These are phyloP conservation scores for Diglossa cyanea DNA, from an alignment of 2,797 vertebrate species.

Conservation along the genomic window DNA sequence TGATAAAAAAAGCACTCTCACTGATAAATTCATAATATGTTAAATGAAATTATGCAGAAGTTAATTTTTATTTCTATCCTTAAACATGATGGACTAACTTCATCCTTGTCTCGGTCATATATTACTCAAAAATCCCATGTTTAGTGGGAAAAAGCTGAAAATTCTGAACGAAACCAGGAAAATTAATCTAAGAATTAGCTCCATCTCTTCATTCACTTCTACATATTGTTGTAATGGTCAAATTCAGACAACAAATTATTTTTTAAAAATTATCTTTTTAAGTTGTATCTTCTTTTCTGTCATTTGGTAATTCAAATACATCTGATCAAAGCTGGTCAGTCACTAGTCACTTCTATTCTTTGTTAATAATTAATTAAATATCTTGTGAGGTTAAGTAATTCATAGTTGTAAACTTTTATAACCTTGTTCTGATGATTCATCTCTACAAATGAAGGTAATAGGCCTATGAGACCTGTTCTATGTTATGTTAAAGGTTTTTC, in stretches of 20 bases:
- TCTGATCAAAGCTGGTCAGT: neutral
- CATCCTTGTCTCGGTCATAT: neutral
- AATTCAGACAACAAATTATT: neutral
- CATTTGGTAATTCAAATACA: neutral
- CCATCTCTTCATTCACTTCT: neutral
- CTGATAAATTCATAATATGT: neutral
- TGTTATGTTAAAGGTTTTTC: neutral
- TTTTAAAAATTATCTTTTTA: accelerated
- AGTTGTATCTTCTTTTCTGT: neutral
- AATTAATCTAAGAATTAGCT: neutral
- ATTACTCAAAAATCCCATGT: neutral
- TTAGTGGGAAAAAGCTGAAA: neutral
- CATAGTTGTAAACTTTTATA: neutral
- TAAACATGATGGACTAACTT: neutral
- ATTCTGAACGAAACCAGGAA: neutral
- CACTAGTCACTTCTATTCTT: neutral
- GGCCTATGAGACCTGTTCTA: neutral
- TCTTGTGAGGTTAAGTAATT: neutral
- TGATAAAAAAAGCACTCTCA: neutral
- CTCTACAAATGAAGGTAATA: neutral
- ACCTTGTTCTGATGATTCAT: neutral
- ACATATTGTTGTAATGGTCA: neutral
- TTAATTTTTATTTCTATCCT: neutral
- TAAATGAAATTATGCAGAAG: neutral
- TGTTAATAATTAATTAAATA: neutral